Conservation (phyloP, 2,888 invertebrate species). For the Leptinotarsa rubiginosa region DNA sequence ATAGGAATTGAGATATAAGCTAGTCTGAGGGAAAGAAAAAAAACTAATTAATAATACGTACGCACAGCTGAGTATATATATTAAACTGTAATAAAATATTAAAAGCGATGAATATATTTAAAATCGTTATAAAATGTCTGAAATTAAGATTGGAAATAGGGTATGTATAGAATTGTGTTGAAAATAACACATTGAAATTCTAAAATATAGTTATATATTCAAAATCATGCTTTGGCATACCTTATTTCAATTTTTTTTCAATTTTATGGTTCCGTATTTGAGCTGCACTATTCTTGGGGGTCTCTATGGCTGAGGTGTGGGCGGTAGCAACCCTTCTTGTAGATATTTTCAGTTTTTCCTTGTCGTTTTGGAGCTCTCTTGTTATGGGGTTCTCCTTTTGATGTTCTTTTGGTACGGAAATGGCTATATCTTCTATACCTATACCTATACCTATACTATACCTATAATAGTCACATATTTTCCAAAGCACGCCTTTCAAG, state of each 20-base stretch:
- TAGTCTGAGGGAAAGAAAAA: no score
- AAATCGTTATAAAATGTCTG: neutral
- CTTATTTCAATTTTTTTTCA: neutral
- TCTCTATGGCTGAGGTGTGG: slow-evolving; percentile 8
- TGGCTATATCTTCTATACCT: neutral
- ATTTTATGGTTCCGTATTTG: slow-evolving; percentile 4
- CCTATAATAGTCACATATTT: no score
- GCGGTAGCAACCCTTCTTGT: neutral
- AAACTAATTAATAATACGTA: no score
- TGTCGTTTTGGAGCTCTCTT: no score
- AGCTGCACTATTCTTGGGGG: slow-evolving; percentile 13
- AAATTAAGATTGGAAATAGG: neutral
- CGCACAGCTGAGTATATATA: no score
- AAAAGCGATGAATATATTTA: neutral
- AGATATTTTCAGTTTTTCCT: neutral
- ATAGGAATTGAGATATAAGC: no score
- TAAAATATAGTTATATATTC: neutral
- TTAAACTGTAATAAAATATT: neutral
- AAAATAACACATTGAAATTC: neutral
- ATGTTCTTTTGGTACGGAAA: neutral
- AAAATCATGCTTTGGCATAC: neutral
- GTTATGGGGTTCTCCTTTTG: neutral
- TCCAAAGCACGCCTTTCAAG: no score
- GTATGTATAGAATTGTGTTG: neutral
- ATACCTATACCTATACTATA: no score